These are phyloP conservation scores for Oreocharis arfaki DNA, from an alignment of 2,113 vertebrate genomes.

Conservation along the genomic window DNA sequence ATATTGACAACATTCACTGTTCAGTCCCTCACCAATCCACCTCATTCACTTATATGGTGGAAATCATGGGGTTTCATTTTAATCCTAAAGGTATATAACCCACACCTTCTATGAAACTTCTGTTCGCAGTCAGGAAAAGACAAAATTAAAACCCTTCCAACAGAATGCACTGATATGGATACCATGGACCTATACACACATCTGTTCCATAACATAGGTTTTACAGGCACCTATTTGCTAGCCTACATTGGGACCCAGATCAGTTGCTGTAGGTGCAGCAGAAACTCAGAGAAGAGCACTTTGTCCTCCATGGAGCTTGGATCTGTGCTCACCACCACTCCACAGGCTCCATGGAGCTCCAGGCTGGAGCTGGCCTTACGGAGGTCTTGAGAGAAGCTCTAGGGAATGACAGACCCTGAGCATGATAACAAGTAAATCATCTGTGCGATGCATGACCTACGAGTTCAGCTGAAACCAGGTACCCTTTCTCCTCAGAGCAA, in stretches of 20 bases:
- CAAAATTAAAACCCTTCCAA: background rate
- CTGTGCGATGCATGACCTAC: fast-evolving
- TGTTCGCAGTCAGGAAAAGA: background rate
- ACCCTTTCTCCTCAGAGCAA: background rate
- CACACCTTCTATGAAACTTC: background rate
- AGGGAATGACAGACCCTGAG: background rate
- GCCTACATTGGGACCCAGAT: background rate
- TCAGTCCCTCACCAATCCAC: background rate
- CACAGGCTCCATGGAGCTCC: background rate
- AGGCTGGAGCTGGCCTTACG: background rate
- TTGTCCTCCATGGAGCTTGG: background rate
- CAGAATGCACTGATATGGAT: background rate
- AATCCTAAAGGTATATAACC: background rate
- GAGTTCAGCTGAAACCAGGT: background rate
- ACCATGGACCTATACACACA: background rate
- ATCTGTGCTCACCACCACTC: background rate
- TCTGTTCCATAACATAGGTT: background rate
- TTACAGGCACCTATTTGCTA: background rate
- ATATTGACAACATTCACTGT: background rate
- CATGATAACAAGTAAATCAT: background rate
- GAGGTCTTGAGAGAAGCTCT: background rate
- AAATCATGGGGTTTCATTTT: background rate
- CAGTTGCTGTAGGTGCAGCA: background rate
- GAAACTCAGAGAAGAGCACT: background rate
- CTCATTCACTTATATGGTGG: background rate